Conservation (phyloP, 23 tunicate genomes). For the Phallusia fumigata region DNA sequence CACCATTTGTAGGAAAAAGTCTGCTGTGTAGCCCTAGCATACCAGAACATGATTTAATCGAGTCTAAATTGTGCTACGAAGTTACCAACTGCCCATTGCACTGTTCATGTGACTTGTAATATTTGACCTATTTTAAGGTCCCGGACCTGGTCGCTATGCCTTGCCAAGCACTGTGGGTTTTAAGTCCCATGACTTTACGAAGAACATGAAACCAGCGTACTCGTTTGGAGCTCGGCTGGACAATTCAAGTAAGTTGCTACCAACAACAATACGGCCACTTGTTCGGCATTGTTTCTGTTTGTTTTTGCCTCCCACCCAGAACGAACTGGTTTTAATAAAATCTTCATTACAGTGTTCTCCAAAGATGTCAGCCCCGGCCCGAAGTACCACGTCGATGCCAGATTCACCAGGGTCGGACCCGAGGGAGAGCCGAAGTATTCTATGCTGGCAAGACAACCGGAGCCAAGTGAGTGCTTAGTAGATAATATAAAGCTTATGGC, state of each 20-base stretch:
- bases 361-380: slow-evolving; percentile 96
- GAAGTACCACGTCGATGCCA: slow-evolving; percentile 61
- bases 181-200: slow-evolving; percentile 82
- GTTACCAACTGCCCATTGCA: not conserved
- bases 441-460: slow-evolving; percentile 89
- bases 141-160: slow-evolving; percentile 90
- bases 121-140: slow-evolving; percentile 44
- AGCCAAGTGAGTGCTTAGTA: slow-evolving; percentile 59
- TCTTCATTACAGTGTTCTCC: slow-evolving; percentile 65
- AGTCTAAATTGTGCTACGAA: not conserved
- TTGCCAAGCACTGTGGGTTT: slow-evolving; percentile 76
- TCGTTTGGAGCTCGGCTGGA: slow-evolving; percentile 78
- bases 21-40: too few relatives aligned
- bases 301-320: not conserved
- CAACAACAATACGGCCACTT: not conserved
- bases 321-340: not conserved
- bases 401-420: slow-evolving; percentile 73
- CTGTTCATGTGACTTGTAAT: not conserved
- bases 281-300: not conserved
- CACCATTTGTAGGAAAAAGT: not conserved
- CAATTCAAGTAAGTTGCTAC: slow-evolving; percentile 70
- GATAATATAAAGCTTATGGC: too few relatives aligned
- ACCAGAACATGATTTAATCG: not conserved
- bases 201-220: slow-evolving; percentile 83
- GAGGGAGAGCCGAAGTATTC: slow-evolving; percentile 97